Evolutionary conservation across 1,140 invertebrate species (phyloP), one percentile per base, ranked within the genome.

Genomic region (Cheumatopsyche charites): DNA sequence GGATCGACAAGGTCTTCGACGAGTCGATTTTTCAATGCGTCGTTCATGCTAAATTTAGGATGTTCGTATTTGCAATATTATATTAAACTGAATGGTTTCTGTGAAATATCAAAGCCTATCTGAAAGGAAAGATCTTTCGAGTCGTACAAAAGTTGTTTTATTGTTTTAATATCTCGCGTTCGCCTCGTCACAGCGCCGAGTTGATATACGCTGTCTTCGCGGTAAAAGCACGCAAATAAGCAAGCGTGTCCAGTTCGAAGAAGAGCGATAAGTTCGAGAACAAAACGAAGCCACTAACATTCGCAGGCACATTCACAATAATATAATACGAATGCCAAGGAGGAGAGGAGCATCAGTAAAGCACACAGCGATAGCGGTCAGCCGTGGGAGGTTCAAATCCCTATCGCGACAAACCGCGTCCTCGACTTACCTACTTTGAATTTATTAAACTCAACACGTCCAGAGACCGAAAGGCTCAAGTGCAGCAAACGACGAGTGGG

Each of bases 331-430:
- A 4, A 36, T 36, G 29, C 29, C 29, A 36, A 36, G 29, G 29
- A 36, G 29, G 29, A 36, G 29, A 36, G 29, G 29, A 36, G 29
- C 29, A 36, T 36, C 29, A 36, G 47, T 52, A 52, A 52, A 52
- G 47, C 47, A 52, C 47, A 52, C 7, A 7, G 3, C 17, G 55
- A 58, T 58, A 58, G 55, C 55, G 21, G 55, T 58, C 55, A 19
- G 23, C 23, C 55, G 55, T 58, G 55, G 55, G 55, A 58, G 55
- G 55, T 58, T 58, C 55, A 26, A 58, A 23, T 26, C 55, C 55
- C 19, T 25, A 26, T 25, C 19, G 21, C 21, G 19, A 23, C 21
- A 25, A 25, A 58, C 55, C 55, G 55, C 55, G 19, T 52, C 47
- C 47, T 19, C 47, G 47, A 52, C 47, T 52, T 52, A 52, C 47